Percentiles rank a stretch among this genome's conserved stretches.
Evolutionary conservation across 2,888 invertebrate species (phyloP).

Genomic region (Caenorhabditis becei): DNA sequence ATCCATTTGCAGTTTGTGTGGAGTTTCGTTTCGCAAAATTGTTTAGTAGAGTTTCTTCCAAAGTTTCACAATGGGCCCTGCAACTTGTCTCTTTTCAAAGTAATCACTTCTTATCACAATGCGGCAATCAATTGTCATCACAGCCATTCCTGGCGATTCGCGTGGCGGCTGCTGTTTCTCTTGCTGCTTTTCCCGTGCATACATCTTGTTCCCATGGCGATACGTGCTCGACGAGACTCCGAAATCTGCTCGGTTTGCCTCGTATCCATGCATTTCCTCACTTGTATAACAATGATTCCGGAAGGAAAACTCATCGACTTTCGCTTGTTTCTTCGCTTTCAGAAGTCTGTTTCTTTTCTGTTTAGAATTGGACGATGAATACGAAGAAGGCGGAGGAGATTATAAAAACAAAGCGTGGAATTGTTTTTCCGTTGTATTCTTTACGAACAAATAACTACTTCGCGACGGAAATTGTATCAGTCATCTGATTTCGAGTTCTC

Average conservation of each 20-base stretch:
- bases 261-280: slow-evolving; percentile 25
- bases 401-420: neutral
- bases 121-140: neutral
- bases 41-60: too few relatives aligned
- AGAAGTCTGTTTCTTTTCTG: slow-evolving; percentile 1
- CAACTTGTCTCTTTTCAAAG: neutral
- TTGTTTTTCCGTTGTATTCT: neutral
- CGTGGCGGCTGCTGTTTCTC: slow-evolving; percentile 12
- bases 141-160: neutral
- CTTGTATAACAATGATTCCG: slow-evolving; percentile 18
- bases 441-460: neutral
- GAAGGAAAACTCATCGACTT: neutral
- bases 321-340: neutral
- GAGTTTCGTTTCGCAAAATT: too few relatives aligned
- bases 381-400: neutral
- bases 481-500: neutral
- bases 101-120: neutral
- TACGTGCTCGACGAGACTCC: slow-evolving; percentile 25
- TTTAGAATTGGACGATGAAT: neutral
- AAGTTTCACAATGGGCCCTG: too few relatives aligned
- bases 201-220: slow-evolving; percentile 52
- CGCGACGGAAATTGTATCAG: neutral
- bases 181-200: slow-evolving; percentile 14
- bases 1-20: too few relatives aligned
- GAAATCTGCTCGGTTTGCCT: slow-evolving; percentile 29